Percentiles rank a stretch among this genome's conserved stretches.
phyloP scores from a whole-genome alignment of 2,113 vertebrate species.

The Erpornis zantholeuca region DNA sequence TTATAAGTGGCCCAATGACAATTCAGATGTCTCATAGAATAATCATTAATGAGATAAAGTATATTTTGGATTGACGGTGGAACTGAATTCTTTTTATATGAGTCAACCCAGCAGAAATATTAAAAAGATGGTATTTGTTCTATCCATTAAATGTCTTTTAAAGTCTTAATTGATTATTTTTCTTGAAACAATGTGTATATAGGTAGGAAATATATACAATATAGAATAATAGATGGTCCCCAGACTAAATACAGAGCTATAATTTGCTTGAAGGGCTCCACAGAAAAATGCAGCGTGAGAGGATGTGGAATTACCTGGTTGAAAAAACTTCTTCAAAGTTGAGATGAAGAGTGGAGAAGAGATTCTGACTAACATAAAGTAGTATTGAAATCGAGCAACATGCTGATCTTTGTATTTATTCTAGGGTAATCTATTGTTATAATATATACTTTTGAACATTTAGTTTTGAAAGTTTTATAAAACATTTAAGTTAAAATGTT shows the following conservation, averaged over 20 bases:
- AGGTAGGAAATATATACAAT: constrained; percentile 41
- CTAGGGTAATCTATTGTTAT: constrained; percentile 54
- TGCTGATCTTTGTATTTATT: constrained; percentile 55
- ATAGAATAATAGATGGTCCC: constrained; percentile 49
- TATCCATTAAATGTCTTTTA: constrained; percentile 43
- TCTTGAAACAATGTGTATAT: constrained; percentile 69
- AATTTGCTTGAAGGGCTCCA: background rate
- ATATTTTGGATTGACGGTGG: constrained; percentile 70
- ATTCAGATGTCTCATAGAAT: constrained; percentile 53
- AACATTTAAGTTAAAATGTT: constrained; percentile 37
- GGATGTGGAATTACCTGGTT: background rate
- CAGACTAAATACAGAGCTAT: constrained; percentile 42
- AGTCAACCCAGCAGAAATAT: constrained; percentile 63
- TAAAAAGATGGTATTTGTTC: constrained; percentile 50
- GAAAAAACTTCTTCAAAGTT: background rate
- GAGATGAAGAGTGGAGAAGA: background rate
- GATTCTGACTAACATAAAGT: background rate
- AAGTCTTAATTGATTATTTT: constrained; percentile 71
- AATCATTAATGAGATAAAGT: constrained; percentile 55
- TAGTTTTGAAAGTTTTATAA: constrained; percentile 52
- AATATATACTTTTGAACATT: constrained; percentile 49
- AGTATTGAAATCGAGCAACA: background rate
- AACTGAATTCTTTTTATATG: constrained; percentile 73
- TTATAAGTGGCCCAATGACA: constrained; percentile 58
- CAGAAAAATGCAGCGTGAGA: background rate